Evolutionary conservation across 2,888 invertebrate species (phyloP).

Genomic region (Platycheirus albimanus): DNA sequence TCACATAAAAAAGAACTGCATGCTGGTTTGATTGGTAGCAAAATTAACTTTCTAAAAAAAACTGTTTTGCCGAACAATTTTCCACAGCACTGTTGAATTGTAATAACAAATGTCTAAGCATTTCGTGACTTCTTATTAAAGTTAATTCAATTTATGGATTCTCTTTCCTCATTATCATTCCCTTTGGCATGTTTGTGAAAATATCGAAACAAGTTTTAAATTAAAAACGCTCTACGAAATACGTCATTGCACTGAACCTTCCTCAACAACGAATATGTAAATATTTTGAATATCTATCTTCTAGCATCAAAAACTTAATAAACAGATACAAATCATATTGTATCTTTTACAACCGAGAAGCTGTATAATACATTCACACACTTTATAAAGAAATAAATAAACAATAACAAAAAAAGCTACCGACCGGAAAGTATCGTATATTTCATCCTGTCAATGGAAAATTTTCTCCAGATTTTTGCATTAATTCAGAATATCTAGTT

Average conservation of each 20-base stretch:
- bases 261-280: background rate
- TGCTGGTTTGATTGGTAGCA: no score
- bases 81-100: no score
- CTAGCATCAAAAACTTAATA: background rate
- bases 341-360: background rate
- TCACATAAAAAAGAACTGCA: no score
- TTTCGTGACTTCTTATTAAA: no score
- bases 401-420: background rate
- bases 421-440: slow-evolving; percentile 12
- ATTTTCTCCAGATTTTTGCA: background rate
- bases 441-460: background rate
- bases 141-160: no score
- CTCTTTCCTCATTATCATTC: no score
- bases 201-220: no score
- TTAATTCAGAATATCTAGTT: background rate
- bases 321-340: no score
- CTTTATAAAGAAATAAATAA: background rate
- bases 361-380: background rate
- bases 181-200: no score
- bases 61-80: no score
- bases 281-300: background rate
- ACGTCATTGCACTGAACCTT: background rate
- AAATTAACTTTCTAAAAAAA: no score
- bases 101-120: no score
- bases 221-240: background rate